phyloP scores from a whole-genome alignment of 2,113 vertebrate genomes.

The Rousettus leschenaultii region DNA sequence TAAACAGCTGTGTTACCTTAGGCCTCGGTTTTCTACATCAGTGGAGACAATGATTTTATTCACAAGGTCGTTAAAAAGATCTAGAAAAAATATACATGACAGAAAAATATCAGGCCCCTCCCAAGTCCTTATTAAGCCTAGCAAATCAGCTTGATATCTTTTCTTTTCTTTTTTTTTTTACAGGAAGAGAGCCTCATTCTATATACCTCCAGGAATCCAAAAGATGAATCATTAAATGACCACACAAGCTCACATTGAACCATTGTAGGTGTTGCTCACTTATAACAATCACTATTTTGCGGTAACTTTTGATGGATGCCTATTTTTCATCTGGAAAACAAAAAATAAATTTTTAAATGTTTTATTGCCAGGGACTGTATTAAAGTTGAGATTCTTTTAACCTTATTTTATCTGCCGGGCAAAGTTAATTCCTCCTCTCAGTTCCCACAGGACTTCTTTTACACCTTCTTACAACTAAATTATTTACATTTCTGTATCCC shows the following conservation, averaged over 20 bases:
- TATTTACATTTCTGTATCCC: neutral
- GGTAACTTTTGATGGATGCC: neutral
- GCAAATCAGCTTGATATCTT: neutral
- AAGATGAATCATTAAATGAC: neutral
- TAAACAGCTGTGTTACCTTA: neutral
- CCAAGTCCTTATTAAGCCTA: neutral
- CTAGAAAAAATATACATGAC: neutral
- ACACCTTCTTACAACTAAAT: neutral
- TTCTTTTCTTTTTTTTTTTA: neutral
- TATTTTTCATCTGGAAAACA: neutral
- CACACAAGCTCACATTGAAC: neutral
- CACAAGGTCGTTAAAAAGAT: neutral
- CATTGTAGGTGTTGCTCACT: neutral
- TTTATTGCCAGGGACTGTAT: neutral
- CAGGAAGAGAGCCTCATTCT: neutral
- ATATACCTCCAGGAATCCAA: neutral
- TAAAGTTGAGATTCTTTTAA: neutral
- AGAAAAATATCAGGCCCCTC: neutral
- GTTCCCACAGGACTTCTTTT: neutral
- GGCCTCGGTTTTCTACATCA: neutral
- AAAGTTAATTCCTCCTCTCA: neutral
- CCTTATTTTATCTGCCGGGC: neutral
- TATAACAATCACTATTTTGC: neutral
- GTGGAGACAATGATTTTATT: neutral
- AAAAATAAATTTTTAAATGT: conserved; percentile 13